phyloP scores from a whole-genome alignment of 2,888 invertebrate genomes.

The Dryomyza anilis region DNA sequence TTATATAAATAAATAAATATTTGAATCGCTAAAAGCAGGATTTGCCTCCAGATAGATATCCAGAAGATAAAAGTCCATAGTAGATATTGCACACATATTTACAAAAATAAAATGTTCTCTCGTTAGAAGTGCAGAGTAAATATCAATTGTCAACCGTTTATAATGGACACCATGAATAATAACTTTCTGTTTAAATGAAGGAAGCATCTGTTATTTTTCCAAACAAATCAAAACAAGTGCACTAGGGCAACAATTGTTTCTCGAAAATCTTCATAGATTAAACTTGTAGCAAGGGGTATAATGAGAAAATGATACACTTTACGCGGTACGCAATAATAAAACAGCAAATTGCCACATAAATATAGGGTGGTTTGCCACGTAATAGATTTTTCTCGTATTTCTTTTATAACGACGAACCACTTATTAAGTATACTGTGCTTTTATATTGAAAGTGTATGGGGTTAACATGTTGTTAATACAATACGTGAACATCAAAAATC shows the following conservation, averaged over 20 bases:
- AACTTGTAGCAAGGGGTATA: constrained; percentile 39
- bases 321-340: constrained; percentile 55
- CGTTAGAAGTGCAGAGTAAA: constrained; percentile 12
- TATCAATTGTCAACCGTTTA: constrained; percentile 56
- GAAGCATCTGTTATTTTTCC: constrained; percentile 59
- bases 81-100: too few relatives aligned
- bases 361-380: constrained; percentile 61
- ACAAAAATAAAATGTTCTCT: neutral
- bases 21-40: too few relatives aligned
- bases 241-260: constrained; percentile 41
- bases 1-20: too few relatives aligned
- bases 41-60: too few relatives aligned
- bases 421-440: constrained; percentile 24
- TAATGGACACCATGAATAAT: constrained; percentile 58
- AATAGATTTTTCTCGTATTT: constrained; percentile 54
- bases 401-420: constrained; percentile 22
- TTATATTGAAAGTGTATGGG: constrained; percentile 45
- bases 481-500: constrained; percentile 33
- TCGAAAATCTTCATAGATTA: constrained; percentile 57
- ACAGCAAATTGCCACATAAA: constrained; percentile 61
- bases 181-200: too few relatives aligned
- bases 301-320: constrained; percentile 60
- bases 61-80: too few relatives aligned
- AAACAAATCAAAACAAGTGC: constrained; percentile 60
- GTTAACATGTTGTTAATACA: constrained; percentile 59